Percentiles rank a stretch among this genome's conserved stretches.
Conservation (phyloP, 1,140 invertebrate species). For the Platyscapa corneri region DNA sequence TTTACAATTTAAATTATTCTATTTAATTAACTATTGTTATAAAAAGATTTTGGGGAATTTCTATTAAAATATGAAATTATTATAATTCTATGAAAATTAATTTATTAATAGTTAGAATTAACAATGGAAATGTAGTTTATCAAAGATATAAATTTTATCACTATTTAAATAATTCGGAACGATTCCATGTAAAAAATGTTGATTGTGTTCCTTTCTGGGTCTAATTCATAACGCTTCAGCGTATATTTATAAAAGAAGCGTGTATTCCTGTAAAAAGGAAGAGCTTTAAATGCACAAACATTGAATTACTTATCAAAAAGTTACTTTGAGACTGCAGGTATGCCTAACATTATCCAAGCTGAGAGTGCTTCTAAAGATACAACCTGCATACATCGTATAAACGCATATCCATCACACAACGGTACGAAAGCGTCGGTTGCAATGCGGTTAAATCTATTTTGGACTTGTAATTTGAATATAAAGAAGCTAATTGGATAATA, state of each 20-base stretch:
- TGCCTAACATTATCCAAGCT: not conserved
- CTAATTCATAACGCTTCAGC: not conserved
- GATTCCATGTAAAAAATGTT: not conserved
- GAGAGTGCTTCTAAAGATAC: not conserved
- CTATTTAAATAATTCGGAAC: not conserved
- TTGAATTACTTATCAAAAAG: slow-evolving; percentile 11
- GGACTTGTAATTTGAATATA: not conserved
- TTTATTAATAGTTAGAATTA: too few relatives aligned
- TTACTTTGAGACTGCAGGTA: not conserved
- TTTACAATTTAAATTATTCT: too few relatives aligned
- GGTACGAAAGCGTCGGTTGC: not conserved
- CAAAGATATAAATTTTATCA: not conserved
- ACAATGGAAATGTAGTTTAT: not conserved
- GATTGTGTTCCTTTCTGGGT: too few relatives aligned
- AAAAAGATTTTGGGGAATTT: too few relatives aligned
- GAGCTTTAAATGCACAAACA: not conserved
- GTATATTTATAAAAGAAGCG: not conserved
- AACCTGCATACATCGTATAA: not conserved
- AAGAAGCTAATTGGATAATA: not conserved
- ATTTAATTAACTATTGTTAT: too few relatives aligned
- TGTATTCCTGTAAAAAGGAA: not conserved
- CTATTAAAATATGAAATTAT: too few relatives aligned
- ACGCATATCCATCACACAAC: not conserved
- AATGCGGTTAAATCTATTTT: not conserved
- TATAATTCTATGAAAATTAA: too few relatives aligned